Evolutionary conservation across 2,113 vertebrate genomes (phyloP), one percentile per base, ranked within the genome.

Genomic region (Hassar affinis): DNA sequence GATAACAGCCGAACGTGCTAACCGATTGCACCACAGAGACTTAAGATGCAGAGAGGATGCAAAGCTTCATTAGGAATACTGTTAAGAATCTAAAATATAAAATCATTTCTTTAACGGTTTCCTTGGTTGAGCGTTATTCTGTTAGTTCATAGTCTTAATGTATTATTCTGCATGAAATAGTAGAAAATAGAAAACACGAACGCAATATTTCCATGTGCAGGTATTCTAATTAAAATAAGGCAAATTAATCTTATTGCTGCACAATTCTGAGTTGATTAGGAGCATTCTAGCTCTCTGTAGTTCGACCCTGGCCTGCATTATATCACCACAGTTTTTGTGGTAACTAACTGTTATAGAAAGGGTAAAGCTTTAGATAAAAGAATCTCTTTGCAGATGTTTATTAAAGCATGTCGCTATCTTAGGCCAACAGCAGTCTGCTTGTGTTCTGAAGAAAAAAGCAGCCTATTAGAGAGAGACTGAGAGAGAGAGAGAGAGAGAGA

Each of bases 401-500:
- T 71, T 33, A 71, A 57, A 69, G 38, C 64, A 59, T 49, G 64
- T 66, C 22, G 80, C 52, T 83, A 56, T 85, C 72, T 2, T 61
- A 59, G 76, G 75, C 83, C 68, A 79, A 47, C 27, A 45, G 35
- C 51, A 59, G 57, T 59, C 69, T 57, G 66, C 25, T 68, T 33
- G 62, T 71, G 51, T 78, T 71, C 51, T 62, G 75, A 10, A 68
- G 69, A 47, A 83, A 82, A 62, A 79, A 52, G 62, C 35, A 74
- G 47, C 20, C 59, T 27, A 30, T 61, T 75, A 78, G 56, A 75
- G 69, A 49, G 27, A 45, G 57, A 35, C 0, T 10, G 62, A 61
- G 45, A 75, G 68, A 49, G 61, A 81, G 75, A 57, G 14, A 85
- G 59, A 66, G 49, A 66, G 66, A 35, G 85, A 83, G 79, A 75